A percentile compares a stretch with the other conserved stretches of the same genome.
phyloP scores from a whole-genome alignment of 2,113 vertebrate species.

The Paracyprichromis sp. region DNA sequence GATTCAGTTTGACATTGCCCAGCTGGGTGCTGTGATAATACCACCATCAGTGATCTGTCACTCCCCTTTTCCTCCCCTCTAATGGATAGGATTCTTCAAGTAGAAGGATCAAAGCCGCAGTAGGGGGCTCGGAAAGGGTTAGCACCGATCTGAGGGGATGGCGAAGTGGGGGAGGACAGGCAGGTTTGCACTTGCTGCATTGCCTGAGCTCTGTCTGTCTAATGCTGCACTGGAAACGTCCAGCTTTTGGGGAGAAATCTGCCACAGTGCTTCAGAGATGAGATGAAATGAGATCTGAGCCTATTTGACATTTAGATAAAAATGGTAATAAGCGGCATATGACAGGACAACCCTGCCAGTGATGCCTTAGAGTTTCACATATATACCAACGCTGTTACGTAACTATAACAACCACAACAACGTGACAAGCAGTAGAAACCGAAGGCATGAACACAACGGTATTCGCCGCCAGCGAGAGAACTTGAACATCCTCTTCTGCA shows the following conservation, averaged over 20 bases:
- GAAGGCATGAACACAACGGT: not conserved
- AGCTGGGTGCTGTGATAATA: constrained; percentile 5
- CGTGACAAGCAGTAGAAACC: constrained; percentile 1
- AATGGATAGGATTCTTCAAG: constrained; percentile 17
- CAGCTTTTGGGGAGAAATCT: not conserved
- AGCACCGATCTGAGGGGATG: not conserved
- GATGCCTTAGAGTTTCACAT: not conserved
- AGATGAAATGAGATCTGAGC: not conserved
- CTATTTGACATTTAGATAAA: not conserved
- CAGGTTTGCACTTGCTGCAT: constrained; percentile 8
- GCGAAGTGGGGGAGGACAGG: not conserved
- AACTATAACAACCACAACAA: constrained; percentile 54
- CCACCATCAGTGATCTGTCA: constrained; percentile 5
- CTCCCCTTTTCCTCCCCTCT: not conserved
- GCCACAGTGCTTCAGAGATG: not conserved
- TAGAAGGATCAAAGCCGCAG: constrained; percentile 41
- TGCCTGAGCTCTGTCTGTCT: not conserved
- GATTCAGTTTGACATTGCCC: constrained; percentile 14
- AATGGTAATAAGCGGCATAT: not conserved
- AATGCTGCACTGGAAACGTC: not conserved
- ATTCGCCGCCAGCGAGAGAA: not conserved
- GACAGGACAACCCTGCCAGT: not conserved
- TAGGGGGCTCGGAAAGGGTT: constrained; percentile 37
- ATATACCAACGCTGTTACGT: constrained; percentile 29
- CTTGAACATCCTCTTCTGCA: not conserved